Conservation (phyloP, 2,888 invertebrate species). For the Microctonus hyperodae region DNA sequence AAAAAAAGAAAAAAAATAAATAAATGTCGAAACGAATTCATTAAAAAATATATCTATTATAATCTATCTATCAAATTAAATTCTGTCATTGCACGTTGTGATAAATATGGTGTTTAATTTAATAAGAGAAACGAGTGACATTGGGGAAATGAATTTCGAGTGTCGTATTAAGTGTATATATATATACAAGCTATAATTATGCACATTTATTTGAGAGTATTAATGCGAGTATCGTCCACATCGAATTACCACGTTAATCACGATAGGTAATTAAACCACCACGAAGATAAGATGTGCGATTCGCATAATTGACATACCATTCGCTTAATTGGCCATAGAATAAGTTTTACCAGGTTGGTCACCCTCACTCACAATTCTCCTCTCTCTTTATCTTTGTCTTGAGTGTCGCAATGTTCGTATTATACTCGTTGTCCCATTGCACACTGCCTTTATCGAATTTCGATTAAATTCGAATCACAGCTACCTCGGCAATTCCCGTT, state of each 20-base stretch:
- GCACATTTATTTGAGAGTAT: not conserved
- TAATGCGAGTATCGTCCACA: conserved; percentile 21
- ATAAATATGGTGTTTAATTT: too few relatives aligned
- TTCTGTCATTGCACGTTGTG: too few relatives aligned
- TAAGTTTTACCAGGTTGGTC: conserved; percentile 23
- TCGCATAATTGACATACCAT: conserved; percentile 29
- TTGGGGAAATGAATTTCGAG: too few relatives aligned
- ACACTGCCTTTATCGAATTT: conserved; percentile 33
- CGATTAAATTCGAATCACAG: conserved; percentile 39
- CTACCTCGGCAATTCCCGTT: conserved; percentile 25
- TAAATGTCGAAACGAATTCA: too few relatives aligned
- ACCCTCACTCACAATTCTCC: conserved; percentile 19
- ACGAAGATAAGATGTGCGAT: conserved; percentile 25
- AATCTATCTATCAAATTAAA: too few relatives aligned
- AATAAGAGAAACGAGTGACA: too few relatives aligned
- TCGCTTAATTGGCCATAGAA: conserved; percentile 27
- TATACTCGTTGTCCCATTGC: conserved; percentile 2
- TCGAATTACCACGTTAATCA: conserved; percentile 27
- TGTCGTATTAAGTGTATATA: too few relatives aligned
- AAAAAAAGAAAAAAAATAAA: too few relatives aligned
- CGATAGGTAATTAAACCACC: conserved; percentile 24
- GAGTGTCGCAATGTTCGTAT: not conserved
- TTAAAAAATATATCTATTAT: too few relatives aligned
- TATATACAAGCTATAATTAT: too few relatives aligned
- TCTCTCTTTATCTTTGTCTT: conserved; percentile 25